Evolutionary conservation across 2,113 vertebrate species (phyloP).

Genomic region (Burhinus bistriatus): DNA sequence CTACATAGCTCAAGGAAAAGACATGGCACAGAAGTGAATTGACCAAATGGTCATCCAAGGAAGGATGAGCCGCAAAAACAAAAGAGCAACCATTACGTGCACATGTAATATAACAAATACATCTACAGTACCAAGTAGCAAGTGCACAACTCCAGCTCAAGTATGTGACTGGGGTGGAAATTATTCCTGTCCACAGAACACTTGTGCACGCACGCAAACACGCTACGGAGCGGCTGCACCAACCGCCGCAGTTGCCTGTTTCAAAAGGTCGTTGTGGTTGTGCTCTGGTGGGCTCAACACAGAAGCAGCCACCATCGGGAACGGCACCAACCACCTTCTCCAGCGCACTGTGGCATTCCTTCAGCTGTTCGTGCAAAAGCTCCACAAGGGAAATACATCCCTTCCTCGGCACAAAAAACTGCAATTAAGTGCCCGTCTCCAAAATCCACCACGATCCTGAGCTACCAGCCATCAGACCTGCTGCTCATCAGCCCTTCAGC

Average conservation of each 20-base stretch:
- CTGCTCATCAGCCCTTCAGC: accelerated
- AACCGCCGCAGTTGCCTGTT: neutral
- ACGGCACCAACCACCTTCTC: neutral
- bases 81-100: accelerated
- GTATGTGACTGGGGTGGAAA: accelerated
- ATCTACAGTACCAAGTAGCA: neutral
- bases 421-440: accelerated
- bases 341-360: accelerated
- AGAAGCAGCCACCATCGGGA: neutral
- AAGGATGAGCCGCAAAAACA: neutral
- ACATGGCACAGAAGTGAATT: accelerated
- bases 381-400: neutral
- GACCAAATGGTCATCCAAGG: neutral
- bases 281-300: neutral
- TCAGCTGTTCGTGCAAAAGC: accelerated
- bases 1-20: neutral
- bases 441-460: neutral
- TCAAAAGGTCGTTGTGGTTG: accelerated
- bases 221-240: neutral
- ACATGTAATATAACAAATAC: accelerated
- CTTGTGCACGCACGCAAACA: accelerated
- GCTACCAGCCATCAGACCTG: neutral
- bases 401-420: neutral
- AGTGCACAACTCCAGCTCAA: neutral
- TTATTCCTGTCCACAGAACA: neutral